Conservation (phyloP, 2,888 invertebrate genomes). For the Eucera pruinosa region DNA sequence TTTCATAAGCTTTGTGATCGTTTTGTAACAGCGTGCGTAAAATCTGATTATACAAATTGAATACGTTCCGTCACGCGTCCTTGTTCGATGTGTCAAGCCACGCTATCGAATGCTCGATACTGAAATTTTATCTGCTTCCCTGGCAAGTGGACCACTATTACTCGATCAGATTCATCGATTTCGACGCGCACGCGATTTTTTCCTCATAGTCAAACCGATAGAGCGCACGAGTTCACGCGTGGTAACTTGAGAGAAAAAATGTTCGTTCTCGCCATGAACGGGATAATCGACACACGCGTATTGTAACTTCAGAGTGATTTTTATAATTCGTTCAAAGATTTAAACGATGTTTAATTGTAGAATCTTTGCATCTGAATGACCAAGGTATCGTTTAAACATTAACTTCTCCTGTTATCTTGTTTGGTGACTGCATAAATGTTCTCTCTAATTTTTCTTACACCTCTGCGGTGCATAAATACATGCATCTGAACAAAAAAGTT, state of each 20-base stretch:
- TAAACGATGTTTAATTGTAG: slow-evolving; percentile 11
- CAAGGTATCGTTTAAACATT: slow-evolving; percentile 1
- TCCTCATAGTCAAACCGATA: neutral
- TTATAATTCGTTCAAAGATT: slow-evolving; percentile 6
- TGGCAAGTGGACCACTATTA: slow-evolving; percentile 8
- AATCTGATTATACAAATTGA: slow-evolving; percentile 55
- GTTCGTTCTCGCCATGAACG: neutral
- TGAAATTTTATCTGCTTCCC: slow-evolving; percentile 18
- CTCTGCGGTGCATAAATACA: too few species aligned
- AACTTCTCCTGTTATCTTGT: slow-evolving; percentile 14
- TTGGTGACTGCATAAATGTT: neutral
- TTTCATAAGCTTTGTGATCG: slow-evolving; percentile 38
- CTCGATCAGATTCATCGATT: slow-evolving; percentile 4
- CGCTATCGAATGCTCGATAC: slow-evolving; percentile 13
- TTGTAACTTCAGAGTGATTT: slow-evolving; percentile 18
- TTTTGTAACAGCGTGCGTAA: slow-evolving; percentile 53
- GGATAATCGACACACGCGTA: slow-evolving; percentile 20
- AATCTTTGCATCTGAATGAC: slow-evolving; percentile 13
- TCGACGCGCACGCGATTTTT: neutral
- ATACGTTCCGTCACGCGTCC: slow-evolving; percentile 35
- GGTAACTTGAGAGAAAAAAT: neutral
- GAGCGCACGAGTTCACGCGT: neutral
- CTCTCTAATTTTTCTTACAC: neutral
- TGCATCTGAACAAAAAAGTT: too few species aligned
- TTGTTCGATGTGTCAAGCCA: slow-evolving; percentile 21